These are phyloP conservation scores for Oryzias sinensis DNA, from an alignment of 2,797 vertebrate genomes.

Conservation along the genomic window DNA sequence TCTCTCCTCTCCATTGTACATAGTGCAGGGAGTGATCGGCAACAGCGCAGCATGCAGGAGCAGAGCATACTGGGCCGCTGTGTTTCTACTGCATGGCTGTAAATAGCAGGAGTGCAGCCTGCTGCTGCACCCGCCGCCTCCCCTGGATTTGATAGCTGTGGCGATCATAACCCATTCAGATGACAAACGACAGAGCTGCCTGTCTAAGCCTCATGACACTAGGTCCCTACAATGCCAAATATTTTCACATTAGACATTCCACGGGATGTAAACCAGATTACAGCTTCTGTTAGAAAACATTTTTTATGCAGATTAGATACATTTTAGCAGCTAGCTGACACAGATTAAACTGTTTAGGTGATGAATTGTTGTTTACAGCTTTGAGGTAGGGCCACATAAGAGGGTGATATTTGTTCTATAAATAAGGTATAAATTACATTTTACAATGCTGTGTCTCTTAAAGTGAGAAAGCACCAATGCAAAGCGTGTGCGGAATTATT, in stretches of 20 bases:
- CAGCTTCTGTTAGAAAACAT: constrained; percentile 27
- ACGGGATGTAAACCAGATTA: constrained; percentile 53
- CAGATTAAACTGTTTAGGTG: constrained; percentile 8
- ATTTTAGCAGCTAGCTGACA: constrained; percentile 31
- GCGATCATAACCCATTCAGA: constrained; percentile 61
- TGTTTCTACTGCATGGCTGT: constrained; percentile 64
- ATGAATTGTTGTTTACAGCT: constrained; percentile 24
- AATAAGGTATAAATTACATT: neutral
- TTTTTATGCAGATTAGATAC: constrained; percentile 43
- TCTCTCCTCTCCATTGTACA: constrained; percentile 60
- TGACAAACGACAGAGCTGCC: constrained; percentile 61
- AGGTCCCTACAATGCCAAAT: constrained; percentile 30
- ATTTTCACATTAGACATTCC: constrained; percentile 48
- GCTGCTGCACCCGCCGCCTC: constrained; percentile 24
- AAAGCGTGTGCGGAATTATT: constrained; percentile 2
- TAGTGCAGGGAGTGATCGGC: constrained; percentile 59
- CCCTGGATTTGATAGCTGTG: constrained; percentile 36
- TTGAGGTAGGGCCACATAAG: neutral
- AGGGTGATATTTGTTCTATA: neutral
- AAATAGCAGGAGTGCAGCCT: constrained; percentile 61
- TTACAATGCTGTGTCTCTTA: neutral
- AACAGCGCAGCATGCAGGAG: constrained; percentile 59
- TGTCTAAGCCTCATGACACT: constrained; percentile 48
- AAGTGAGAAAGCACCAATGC: constrained; percentile 1
- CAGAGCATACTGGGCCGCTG: constrained; percentile 40